These are phyloP conservation scores for Sitta carolinensis DNA, from an alignment of 2,797 vertebrate species.

Conservation along the genomic window DNA sequence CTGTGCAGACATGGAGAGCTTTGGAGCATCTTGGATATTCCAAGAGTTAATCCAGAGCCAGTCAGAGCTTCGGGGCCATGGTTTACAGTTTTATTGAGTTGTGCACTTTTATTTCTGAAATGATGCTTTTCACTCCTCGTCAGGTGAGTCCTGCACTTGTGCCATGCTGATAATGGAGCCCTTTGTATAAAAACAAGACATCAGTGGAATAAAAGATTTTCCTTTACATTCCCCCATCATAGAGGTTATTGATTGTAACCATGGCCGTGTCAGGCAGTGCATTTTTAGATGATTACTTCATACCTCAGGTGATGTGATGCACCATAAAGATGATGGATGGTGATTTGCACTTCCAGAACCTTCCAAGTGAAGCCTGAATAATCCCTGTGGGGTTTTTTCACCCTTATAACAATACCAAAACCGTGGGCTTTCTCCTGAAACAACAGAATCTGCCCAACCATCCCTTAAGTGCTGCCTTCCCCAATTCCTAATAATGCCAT, in stretches of 20 bases:
- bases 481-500: not conserved
- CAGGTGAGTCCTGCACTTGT: not conserved
- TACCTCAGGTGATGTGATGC: conserved; percentile 51
- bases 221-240: not conserved
- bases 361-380: conserved; percentile 18
- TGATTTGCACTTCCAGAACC: conserved; percentile 23
- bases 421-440: not conserved
- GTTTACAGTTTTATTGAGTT: not conserved
- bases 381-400: not conserved
- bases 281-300: conserved; percentile 66
- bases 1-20: rapidly evolving
- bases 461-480: not conserved
- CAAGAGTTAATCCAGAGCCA: not conserved
- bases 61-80: not conserved
- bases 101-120: not conserved
- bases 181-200: not conserved
- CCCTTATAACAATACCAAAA: not conserved
- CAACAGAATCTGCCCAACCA: not conserved
- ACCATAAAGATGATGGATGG: conserved; percentile 49
- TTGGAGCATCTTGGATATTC: not conserved
- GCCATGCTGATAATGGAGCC: not conserved
- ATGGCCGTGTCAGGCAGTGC: conserved; percentile 18
- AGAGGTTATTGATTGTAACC: conserved; percentile 14
- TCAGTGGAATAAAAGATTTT: not conserved
- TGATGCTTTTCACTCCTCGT: not conserved